phyloP scores from a whole-genome alignment of 2,888 invertebrate species.

The Lasioglossum malachurum region DNA sequence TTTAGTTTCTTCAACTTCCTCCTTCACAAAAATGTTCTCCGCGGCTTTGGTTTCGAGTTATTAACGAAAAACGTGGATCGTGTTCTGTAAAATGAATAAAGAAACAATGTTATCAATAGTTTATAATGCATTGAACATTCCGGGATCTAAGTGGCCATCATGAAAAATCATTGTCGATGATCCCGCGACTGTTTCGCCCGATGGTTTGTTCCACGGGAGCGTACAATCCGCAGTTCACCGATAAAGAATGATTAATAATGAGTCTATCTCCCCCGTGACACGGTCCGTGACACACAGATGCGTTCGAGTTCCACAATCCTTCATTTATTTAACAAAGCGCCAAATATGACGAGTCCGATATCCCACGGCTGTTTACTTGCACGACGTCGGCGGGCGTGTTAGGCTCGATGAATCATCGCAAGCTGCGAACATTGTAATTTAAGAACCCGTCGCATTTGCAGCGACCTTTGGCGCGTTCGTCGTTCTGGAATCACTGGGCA shows the following conservation, averaged over 20 bases:
- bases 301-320: slow-evolving; percentile 17
- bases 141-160: background rate
- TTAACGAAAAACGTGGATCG: too few species aligned
- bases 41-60: too few species aligned
- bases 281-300: background rate
- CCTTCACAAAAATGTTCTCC: too few species aligned
- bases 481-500: background rate
- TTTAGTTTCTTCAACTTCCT: too few species aligned
- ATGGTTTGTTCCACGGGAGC: background rate
- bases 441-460: slow-evolving; percentile 41
- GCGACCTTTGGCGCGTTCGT: slow-evolving; percentile 1
- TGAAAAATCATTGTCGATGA: background rate
- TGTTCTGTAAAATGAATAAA: too few species aligned
- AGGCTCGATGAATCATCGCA: slow-evolving; percentile 65
- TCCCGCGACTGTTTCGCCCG: background rate
- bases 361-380: slow-evolving; percentile 50
- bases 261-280: background rate
- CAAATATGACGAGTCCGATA: slow-evolving; percentile 49
- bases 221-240: background rate
- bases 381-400: slow-evolving; percentile 34
- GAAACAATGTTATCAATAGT: background rate
- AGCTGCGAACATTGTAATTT: slow-evolving; percentile 61
- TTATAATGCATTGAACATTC: too few species aligned
- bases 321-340: slow-evolving; percentile 43
- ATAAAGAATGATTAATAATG: background rate